These are phyloP conservation scores for Asteroscopus sphinx DNA, from an alignment of 2,888 invertebrate species.

Conservation along the genomic window DNA sequence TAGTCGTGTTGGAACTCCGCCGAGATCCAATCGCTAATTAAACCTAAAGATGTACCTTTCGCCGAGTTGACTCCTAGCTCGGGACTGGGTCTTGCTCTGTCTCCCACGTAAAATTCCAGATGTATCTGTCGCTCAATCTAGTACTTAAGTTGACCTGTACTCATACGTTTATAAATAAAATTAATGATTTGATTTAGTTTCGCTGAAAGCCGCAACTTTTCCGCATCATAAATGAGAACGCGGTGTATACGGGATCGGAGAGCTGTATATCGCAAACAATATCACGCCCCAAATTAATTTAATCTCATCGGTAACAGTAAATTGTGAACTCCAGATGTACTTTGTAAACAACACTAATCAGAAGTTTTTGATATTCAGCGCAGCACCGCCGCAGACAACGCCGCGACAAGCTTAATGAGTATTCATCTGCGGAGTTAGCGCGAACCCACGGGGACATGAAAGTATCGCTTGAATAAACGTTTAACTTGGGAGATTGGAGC, in stretches of 20 bases:
- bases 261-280: constrained; percentile 17
- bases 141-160: too few relatives aligned
- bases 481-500: constrained; percentile 58
- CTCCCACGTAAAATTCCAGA: too few relatives aligned
- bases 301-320: constrained; percentile 39
- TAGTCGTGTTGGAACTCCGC: constrained; percentile 19
- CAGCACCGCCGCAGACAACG: constrained; percentile 31
- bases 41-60: constrained; percentile 25
- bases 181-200: too few relatives aligned
- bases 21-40: constrained; percentile 41
- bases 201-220: constrained; percentile 8
- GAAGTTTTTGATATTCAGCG: constrained; percentile 56
- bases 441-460: constrained; percentile 46
- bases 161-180: too few relatives aligned
- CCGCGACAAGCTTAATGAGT: constrained; percentile 60
- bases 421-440: constrained; percentile 50
- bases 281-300: constrained; percentile 30
- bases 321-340: constrained; percentile 39
- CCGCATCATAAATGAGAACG: constrained; percentile 10
- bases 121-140: too few relatives aligned
- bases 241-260: background rate
- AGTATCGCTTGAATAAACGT: constrained; percentile 58
- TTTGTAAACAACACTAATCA: constrained; percentile 54
- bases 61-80: too few relatives aligned
- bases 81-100: too few relatives aligned